phyloP scores from a whole-genome alignment of 2,113 vertebrate species.

The Clupea harengus region DNA sequence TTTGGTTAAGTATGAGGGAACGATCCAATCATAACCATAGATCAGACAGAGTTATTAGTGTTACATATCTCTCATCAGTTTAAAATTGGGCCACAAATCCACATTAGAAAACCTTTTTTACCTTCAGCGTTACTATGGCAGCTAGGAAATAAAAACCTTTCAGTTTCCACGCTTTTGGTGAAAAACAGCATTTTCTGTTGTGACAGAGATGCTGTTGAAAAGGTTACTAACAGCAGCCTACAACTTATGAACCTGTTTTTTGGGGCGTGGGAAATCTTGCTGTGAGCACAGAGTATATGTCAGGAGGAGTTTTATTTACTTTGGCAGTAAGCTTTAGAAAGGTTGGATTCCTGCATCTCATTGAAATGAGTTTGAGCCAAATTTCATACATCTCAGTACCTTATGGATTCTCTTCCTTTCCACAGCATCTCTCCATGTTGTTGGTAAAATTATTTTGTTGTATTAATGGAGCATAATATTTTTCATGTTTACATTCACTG shows the following conservation, averaged over 20 bases:
- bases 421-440: neutral
- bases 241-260: conserved; percentile 15
- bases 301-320: neutral
- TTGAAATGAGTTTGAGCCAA: neutral
- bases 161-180: neutral
- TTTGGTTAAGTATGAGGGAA: neutral
- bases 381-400: neutral
- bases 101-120: neutral
- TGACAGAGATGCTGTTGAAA: conserved; percentile 18
- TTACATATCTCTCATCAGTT: conserved; percentile 2
- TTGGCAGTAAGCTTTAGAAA: neutral
- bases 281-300: conserved; percentile 9
- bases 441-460: neutral
- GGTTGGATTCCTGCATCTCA: neutral
- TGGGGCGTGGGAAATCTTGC: conserved; percentile 6
- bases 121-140: neutral
- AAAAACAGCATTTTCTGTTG: conserved; percentile 10
- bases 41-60: neutral
- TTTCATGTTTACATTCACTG: neutral
- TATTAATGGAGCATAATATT: neutral
- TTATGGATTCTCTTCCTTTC: neutral
- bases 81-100: neutral
- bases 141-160: neutral
- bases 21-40: neutral
- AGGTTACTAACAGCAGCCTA: conserved; percentile 13